A percentile compares a stretch with the other conserved stretches of the same genome.
These are phyloP conservation scores for Graptemys geographica DNA, from an alignment of 2,797 vertebrate species.

Conservation along the genomic window DNA sequence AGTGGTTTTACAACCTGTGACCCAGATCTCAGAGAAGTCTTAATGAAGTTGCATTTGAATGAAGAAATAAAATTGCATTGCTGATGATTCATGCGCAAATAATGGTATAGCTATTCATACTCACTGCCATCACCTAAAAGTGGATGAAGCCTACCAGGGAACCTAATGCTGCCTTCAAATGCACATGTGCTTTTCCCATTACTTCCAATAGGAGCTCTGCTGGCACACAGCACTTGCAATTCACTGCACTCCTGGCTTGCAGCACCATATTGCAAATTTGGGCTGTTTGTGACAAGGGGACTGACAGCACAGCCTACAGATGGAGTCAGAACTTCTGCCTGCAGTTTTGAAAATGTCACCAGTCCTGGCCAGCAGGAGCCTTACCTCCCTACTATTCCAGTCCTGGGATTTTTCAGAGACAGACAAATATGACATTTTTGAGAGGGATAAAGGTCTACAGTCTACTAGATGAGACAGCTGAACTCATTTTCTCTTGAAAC, in stretches of 20 bases:
- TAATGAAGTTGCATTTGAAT: background rate
- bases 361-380: background rate
- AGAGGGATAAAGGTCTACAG: background rate
- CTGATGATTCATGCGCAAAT: background rate
- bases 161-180: background rate
- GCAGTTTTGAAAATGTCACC: fast-evolving
- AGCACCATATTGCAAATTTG: background rate
- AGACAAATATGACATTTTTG: background rate
- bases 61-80: background rate
- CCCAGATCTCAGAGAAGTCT: background rate
- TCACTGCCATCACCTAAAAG: background rate
- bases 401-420: background rate
- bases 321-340: background rate
- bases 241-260: background rate
- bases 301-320: background rate
- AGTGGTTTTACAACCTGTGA: background rate
- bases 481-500: background rate
- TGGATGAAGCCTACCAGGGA: background rate
- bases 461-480: background rate
- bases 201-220: background rate
- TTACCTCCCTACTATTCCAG: background rate
- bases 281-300: background rate
- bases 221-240: fast-evolving
- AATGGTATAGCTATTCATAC: background rate
- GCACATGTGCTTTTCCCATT: fast-evolving